Conservation (phyloP, 1,140 invertebrate genomes). For the Trypoxylus dichotomus region DNA sequence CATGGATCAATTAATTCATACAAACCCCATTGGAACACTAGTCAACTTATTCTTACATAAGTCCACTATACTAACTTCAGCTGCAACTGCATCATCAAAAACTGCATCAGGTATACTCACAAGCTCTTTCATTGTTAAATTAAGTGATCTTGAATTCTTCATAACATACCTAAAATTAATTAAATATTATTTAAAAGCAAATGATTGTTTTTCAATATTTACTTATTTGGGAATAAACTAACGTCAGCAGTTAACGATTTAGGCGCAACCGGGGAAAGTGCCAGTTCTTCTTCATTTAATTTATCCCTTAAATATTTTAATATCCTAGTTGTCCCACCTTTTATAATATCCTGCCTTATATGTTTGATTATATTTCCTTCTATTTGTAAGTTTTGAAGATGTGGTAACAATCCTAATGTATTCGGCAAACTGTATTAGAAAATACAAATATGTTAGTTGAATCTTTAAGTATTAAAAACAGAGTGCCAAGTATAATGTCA, state of each 20-base stretch:
- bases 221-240: slow-evolving; percentile 27
- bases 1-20: slow-evolving; percentile 27
- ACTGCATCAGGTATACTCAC: slow-evolving; percentile 68
- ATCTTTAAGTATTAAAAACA: too few relatives aligned
- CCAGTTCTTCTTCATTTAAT: slow-evolving; percentile 41
- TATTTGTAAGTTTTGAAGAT: slow-evolving; percentile 79
- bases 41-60: slow-evolving; percentile 77
- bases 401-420: slow-evolving; percentile 72
- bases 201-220: slow-evolving; percentile 1
- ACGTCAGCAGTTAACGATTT: not conserved
- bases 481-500: too few relatives aligned
- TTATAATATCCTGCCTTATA: slow-evolving; percentile 74
- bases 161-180: slow-evolving; percentile 65
- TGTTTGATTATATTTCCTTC: slow-evolving; percentile 84
- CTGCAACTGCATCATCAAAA: slow-evolving; percentile 68
- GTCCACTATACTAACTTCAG: slow-evolving; percentile 75
- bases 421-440: slow-evolving; percentile 68
- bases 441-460: slow-evolving; percentile 23
- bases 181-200: slow-evolving; percentile 17
- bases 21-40: slow-evolving; percentile 69
- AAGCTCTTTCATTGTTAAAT: slow-evolving; percentile 66
- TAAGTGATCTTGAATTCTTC: slow-evolving; percentile 70
- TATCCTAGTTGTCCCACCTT: slow-evolving; percentile 78
- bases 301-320: slow-evolving; percentile 75
- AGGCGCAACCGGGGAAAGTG: slow-evolving; percentile 17